phyloP scores from a whole-genome alignment of 2,113 vertebrate species.

The Nibea albiflora region DNA sequence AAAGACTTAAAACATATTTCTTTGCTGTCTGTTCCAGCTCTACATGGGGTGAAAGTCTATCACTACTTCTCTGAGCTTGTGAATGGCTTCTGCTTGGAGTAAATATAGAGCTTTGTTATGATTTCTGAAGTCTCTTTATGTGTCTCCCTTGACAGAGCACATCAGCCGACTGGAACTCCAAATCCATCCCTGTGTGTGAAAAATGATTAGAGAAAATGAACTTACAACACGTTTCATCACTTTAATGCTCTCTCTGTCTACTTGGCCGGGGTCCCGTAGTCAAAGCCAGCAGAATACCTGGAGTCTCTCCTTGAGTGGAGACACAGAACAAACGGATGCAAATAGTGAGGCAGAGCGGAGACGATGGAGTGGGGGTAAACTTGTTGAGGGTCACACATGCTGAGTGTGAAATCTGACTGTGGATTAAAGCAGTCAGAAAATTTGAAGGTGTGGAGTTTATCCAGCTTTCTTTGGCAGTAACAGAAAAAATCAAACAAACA shows the following conservation, averaged over 20 bases:
- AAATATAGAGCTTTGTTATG: slow-evolving; percentile 40
- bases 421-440: slow-evolving; percentile 26
- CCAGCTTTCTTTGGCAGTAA: neutral
- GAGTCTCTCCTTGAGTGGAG: slow-evolving; percentile 21
- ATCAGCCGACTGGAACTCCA: slow-evolving; percentile 45
- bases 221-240: slow-evolving; percentile 51
- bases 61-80: slow-evolving; percentile 15
- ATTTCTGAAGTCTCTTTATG: slow-evolving; percentile 36
- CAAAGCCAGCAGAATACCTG: slow-evolving; percentile 30
- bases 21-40: slow-evolving; percentile 18
- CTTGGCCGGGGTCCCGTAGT: neutral
- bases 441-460: neutral
- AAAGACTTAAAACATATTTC: slow-evolving; percentile 44
- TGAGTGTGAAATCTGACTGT: slow-evolving; percentile 4
- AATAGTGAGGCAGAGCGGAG: neutral
- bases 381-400: neutral
- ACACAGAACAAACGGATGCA: slow-evolving; percentile 5
- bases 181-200: slow-evolving; percentile 49
- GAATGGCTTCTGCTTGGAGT: slow-evolving; percentile 28
- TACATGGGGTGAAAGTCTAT: slow-evolving; percentile 47
- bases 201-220: slow-evolving; percentile 59
- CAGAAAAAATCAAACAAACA: too few relatives aligned
- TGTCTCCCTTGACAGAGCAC: slow-evolving; percentile 45
- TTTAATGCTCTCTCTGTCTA: slow-evolving; percentile 40
- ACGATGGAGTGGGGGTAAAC: neutral